Conservation (phyloP, 2,113 vertebrate genomes). For the Xenopus borealis region DNA sequence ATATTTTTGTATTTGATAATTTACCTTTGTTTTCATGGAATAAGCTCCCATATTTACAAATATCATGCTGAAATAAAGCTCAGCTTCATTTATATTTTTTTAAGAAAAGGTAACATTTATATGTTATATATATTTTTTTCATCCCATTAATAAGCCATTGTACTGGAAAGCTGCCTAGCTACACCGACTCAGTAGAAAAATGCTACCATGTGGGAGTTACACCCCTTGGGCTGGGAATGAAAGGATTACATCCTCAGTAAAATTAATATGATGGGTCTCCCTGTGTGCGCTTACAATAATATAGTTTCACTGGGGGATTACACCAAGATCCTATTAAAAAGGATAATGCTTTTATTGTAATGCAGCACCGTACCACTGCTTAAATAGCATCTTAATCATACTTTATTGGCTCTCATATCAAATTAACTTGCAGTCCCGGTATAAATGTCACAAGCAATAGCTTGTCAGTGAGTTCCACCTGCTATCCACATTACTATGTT, state of each 20-base stretch:
- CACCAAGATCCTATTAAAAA: neutral
- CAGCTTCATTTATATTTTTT: too few relatives aligned
- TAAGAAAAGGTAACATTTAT: too few relatives aligned
- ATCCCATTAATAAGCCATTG: too few relatives aligned
- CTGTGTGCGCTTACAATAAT: neutral
- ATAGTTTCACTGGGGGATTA: neutral
- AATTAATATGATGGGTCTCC: neutral
- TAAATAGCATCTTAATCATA: neutral
- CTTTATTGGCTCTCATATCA: neutral
- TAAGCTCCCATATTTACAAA: too few relatives aligned
- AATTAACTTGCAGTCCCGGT: neutral
- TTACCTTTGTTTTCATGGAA: too few relatives aligned
- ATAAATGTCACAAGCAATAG: neutral
- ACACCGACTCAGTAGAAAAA: too few relatives aligned
- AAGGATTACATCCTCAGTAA: neutral
- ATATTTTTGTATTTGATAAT: too few relatives aligned
- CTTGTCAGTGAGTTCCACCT: neutral
- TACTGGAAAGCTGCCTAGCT: too few relatives aligned
- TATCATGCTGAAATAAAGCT: too few relatives aligned
- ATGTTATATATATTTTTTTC: too few relatives aligned
- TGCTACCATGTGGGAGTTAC: too few relatives aligned
- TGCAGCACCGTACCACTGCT: neutral
- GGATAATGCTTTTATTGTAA: neutral
- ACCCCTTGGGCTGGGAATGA: too few relatives aligned
- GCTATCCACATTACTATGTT: neutral